phyloP scores from a whole-genome alignment of 2,888 invertebrate genomes.

The Aphidius colemani region DNA sequence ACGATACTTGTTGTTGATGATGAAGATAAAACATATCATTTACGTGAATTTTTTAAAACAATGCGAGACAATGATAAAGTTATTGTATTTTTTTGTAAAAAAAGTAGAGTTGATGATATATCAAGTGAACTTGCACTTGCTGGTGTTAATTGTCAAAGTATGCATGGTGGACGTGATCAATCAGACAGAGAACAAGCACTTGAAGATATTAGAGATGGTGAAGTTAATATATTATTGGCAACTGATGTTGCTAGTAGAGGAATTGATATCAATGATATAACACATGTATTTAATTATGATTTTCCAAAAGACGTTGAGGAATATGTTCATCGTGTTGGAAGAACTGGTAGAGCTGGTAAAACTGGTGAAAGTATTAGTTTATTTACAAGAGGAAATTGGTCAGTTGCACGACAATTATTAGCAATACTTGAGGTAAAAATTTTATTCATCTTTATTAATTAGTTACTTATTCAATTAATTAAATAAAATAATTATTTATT shows the following conservation, averaged over 20 bases:
- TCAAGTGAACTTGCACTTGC: conserved; percentile 76
- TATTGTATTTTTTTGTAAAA: conserved; percentile 89
- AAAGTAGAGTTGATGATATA: conserved; percentile 81
- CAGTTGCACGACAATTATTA: conserved; percentile 79
- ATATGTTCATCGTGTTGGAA: conserved; percentile 94
- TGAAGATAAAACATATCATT: conserved; percentile 69
- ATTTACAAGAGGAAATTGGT: conserved; percentile 82
- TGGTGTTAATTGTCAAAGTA: conserved; percentile 74
- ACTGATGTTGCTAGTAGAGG: conserved; percentile 96
- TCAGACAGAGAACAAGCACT: conserved; percentile 80
- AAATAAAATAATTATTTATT: conserved; percentile 13
- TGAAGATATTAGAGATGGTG: conserved; percentile 79
- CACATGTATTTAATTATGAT: conserved; percentile 89
- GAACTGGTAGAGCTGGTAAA: conserved; percentile 91
- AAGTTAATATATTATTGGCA: conserved; percentile 83
- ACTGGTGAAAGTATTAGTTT: conserved; percentile 83
- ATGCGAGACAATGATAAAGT: conserved; percentile 81
- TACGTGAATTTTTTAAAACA: conserved; percentile 71
- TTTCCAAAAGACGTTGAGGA: conserved; percentile 95
- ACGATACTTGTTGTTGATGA: conserved; percentile 76
- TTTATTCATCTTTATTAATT: conserved; percentile 19
- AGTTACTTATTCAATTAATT: conserved; percentile 18
- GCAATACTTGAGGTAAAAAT: conserved; percentile 69
- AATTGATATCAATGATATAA: conserved; percentile 86
- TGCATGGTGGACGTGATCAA: conserved; percentile 91